These are phyloP conservation scores for Cheilinus undulatus DNA, from an alignment of 2,113 vertebrate genomes.

Conservation along the genomic window DNA sequence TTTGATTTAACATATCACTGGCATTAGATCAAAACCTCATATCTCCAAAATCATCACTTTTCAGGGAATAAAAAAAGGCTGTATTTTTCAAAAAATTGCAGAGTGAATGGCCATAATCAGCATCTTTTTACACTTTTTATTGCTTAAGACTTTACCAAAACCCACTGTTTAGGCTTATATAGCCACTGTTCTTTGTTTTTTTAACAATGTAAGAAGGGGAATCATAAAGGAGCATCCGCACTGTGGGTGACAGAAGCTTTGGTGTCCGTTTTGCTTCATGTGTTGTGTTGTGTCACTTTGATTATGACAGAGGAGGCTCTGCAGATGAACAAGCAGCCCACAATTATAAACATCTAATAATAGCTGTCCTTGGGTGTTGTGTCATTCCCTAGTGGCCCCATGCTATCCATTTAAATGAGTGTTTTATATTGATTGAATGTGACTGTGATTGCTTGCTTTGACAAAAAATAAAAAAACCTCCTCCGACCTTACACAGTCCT, in stretches of 20 bases:
- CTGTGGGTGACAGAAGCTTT: conserved; percentile 5
- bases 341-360: conserved; percentile 56
- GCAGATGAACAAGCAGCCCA: conserved; percentile 35
- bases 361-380: conserved; percentile 59
- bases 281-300: conserved; percentile 34
- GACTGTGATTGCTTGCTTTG: conserved; percentile 33
- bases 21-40: too few relatives aligned
- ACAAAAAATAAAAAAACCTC: conserved; percentile 17
- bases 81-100: too few relatives aligned
- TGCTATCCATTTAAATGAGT: conserved; percentile 58
- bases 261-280: conserved; percentile 14
- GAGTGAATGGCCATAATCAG: too few relatives aligned
- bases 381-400: conserved; percentile 18
- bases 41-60: too few relatives aligned
- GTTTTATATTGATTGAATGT: conserved; percentile 35
- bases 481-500: neutral
- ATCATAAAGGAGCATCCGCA: neutral
- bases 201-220: neutral
- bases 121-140: too few relatives aligned
- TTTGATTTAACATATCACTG: too few relatives aligned
- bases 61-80: too few relatives aligned
- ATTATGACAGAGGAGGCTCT: conserved; percentile 46
- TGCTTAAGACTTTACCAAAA: too few relatives aligned
- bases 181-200: neutral
- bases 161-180: too few relatives aligned